Evolutionary conservation across 2,888 invertebrate species (phyloP), one percentile per base, ranked within the genome.

Genomic region (Cerastis rubricosa): DNA sequence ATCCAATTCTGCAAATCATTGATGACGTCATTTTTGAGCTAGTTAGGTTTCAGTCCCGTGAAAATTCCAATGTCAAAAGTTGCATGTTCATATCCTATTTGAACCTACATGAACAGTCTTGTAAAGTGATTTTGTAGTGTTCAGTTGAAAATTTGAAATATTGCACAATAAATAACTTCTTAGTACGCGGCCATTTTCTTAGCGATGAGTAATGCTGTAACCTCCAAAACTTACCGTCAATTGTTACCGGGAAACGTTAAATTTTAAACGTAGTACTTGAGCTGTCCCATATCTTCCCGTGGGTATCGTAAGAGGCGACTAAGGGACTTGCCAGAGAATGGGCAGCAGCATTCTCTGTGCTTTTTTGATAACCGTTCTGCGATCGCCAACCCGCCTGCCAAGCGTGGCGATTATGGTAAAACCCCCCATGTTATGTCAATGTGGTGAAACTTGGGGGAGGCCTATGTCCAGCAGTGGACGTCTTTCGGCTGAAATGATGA

Each of bases 181-280:
- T 51, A 69, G 63, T 64, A 29, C 54, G 69, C 77, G 66, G 45
- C 49, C 49, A 71, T 84, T 80, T 83, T 76, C 51, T 70, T 40
- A 59, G 66, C 70, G 77, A 75, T 84, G 85, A 84, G 84, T 84
- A 84, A 84, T 81, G 54, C 29, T 69, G 49, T 72, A 77, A 77
- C 81, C 81, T 84, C 81, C 72, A 70, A 84, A 83, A 67, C 66
- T 74, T 70, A 77, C 64, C 54, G 54, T 29, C 77, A 68, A 71
- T 43, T 73, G 68, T 29, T 64, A 54, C 66, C 14, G 54, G 35
- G 59, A 72, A 76, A 72, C 70, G 63, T 64, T 61, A 64, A 66
- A 63, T n/a, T 63, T 59, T 69, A 71, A 65, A 76, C 40, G 68
- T 57, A 65, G 47, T 17, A 22, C 40, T 35, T 71, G n/a, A 54